phyloP scores from a whole-genome alignment of 2,113 vertebrate species.

The Heteronetta atricapilla region DNA sequence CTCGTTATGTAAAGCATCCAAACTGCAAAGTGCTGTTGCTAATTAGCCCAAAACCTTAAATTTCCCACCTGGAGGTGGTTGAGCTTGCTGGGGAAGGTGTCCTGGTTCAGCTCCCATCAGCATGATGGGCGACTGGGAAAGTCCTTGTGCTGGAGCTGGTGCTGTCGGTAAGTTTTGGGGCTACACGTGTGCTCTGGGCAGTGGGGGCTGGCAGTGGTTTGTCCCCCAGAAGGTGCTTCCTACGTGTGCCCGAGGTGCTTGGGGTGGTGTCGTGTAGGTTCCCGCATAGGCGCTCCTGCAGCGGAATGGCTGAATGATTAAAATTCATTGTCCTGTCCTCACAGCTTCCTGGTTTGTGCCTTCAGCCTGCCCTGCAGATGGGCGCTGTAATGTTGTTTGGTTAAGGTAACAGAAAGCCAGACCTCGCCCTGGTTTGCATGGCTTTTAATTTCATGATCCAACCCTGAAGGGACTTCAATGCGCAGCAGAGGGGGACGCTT shows the following conservation, averaged over 20 bases:
- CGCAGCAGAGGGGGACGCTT: background rate
- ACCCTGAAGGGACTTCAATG: background rate
- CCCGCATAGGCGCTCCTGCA: background rate
- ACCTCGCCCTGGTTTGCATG: background rate
- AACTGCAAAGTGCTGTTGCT: background rate
- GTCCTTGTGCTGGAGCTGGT: fast-evolving
- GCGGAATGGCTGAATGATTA: background rate
- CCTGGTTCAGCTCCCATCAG: background rate
- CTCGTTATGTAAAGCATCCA: background rate
- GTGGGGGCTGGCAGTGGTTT: too few relatives aligned
- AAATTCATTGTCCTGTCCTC: background rate
- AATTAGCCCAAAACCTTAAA: background rate
- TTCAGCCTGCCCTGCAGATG: background rate
- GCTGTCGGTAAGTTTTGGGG: too few relatives aligned
- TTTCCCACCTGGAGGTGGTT: background rate
- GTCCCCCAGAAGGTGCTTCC: background rate
- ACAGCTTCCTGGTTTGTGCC: background rate
- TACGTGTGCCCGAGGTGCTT: background rate
- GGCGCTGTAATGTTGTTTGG: background rate
- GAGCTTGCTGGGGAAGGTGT: background rate
- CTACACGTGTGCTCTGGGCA: too few relatives aligned
- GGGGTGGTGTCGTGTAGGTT: background rate
- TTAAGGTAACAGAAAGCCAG: background rate
- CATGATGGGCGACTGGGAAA: background rate
- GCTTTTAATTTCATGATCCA: background rate